Evolutionary conservation across 2,797 vertebrate genomes (phyloP), one percentile per base, ranked within the genome.

Genomic region (Glyptemys insculpta): DNA sequence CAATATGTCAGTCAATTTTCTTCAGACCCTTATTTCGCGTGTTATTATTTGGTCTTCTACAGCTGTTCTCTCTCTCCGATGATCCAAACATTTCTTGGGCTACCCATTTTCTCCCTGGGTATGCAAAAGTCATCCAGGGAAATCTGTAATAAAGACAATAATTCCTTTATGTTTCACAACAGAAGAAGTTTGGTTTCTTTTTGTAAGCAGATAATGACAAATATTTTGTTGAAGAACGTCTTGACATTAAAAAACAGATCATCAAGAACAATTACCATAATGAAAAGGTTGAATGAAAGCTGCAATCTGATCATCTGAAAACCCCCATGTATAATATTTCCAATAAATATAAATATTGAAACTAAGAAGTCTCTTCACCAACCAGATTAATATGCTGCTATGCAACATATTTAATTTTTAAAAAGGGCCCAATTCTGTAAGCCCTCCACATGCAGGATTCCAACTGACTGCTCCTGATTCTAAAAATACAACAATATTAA

Each of bases 131-230:
- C 68, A 86, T 97, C 96, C 95, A 82, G 52, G 91, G 59, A 86
- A 86, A 97, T 96, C 97, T 98, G 96, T 89, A 89, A 97, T 65
- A 97, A 97, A 96, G 96, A 96, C 81, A 97, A 97, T 50, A 1
- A 89, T 59, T 92, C 79, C 15, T 37, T 98, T 97, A 97, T 90
- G 91, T 95, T 65, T 95, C 81, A 91, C n/a, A 92, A 62, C 12
- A 62, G 12, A 4, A 79, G 1, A 31, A 83, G 37, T 79, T 54
- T 95, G 62, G 6, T 83, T 89, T 93, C 76, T 87, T 94, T 87
- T 96, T 9, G 85, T 85, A 81, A 87, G 80, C 11, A n/a, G 59
- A 41, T 37, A 81, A 52, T 34, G 25, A 57, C 78, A 79, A 74
- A 74, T 74, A 80, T 34, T 49, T 29, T 47, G 62, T 19, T 79